phyloP scores from a whole-genome alignment of 2,797 vertebrate species.

The Xenopus petersii region DNA sequence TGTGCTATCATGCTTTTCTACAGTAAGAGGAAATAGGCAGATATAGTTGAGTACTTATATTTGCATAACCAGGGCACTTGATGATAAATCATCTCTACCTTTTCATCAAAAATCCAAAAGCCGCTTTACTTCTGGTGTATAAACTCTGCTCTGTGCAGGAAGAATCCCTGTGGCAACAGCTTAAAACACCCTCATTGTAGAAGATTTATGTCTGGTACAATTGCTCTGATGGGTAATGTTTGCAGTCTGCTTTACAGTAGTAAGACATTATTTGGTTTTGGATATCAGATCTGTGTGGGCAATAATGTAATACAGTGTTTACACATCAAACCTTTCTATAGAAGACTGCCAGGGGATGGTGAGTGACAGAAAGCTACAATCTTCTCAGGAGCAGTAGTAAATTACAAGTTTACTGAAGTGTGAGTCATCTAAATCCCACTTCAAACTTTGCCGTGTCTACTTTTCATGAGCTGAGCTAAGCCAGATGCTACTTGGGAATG shows the following conservation, averaged over 20 bases:
- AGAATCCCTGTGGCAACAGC: conserved; percentile 19
- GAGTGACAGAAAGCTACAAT: conserved; percentile 41
- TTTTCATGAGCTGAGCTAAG: conserved; percentile 2
- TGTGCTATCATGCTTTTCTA: neutral
- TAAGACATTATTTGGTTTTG: conserved; percentile 43
- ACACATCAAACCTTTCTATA: conserved; percentile 32
- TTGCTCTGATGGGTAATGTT: conserved; percentile 33
- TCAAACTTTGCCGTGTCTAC: conserved; percentile 36
- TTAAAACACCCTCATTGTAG: conserved; percentile 31
- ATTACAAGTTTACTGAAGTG: conserved; percentile 39
- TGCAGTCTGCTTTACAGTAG: conserved; percentile 35
- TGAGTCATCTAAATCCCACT: conserved; percentile 45
- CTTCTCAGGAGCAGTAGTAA: conserved; percentile 43
- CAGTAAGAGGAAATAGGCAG: neutral
- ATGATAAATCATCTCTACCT: conserved; percentile 3
- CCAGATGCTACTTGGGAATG: conserved; percentile 28
- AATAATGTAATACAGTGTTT: conserved; percentile 47
- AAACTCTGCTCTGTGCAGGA: conserved; percentile 18
- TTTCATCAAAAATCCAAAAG: conserved; percentile 20
- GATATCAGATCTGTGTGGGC: conserved; percentile 42
- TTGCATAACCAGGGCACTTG: conserved; percentile 20
- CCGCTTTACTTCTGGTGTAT: conserved; percentile 1
- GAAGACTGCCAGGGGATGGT: conserved; percentile 37
- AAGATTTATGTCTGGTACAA: conserved; percentile 26
- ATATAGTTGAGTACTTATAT: conserved; percentile 7